phyloP scores from a whole-genome alignment of 1,140 invertebrate genomes.

The Atopsyche davidsoni region DNA sequence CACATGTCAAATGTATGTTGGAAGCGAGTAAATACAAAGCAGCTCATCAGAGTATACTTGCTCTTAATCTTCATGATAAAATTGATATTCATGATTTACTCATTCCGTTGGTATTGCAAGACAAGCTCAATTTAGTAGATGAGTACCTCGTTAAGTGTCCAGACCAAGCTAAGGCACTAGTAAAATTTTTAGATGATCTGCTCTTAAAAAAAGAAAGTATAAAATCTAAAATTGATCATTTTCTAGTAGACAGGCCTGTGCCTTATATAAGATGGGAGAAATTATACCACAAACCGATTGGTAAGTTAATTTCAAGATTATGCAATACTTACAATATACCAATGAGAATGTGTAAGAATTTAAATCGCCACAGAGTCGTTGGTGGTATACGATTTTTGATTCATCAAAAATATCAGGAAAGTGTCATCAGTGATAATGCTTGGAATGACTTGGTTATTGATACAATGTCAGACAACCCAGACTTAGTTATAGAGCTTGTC shows the following conservation, averaged over 20 bases:
- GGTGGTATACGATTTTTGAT: constrained; percentile 55
- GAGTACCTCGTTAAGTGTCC: constrained; percentile 51
- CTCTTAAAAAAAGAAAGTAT: constrained; percentile 32
- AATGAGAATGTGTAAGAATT: constrained; percentile 47
- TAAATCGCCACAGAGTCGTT: constrained; percentile 50
- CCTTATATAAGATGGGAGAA: constrained; percentile 48
- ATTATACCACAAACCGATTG: constrained; percentile 44
- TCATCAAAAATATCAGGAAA: constrained; percentile 51
- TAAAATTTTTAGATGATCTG: constrained; percentile 54
- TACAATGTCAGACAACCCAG: constrained; percentile 43
- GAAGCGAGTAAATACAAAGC: constrained; percentile 52
- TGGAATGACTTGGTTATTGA: constrained; percentile 59
- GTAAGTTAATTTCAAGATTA: constrained; percentile 51
- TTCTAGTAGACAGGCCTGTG: constrained; percentile 41
- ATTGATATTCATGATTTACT: constrained; percentile 55
- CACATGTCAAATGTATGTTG: constrained; percentile 45
- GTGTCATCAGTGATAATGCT: constrained; percentile 43
- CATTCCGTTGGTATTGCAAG: constrained; percentile 61
- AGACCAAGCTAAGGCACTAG: constrained; percentile 48
- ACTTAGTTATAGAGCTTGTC: constrained; percentile 49
- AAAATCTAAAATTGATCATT: constrained; percentile 15
- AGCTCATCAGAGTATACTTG: constrained; percentile 51
- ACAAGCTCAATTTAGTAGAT: constrained; percentile 55
- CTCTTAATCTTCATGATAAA: constrained; percentile 51
- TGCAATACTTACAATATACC: constrained; percentile 51